These are phyloP conservation scores for Drosophila auraria DNA, from an alignment of 1,140 invertebrate species.

Conservation along the genomic window DNA sequence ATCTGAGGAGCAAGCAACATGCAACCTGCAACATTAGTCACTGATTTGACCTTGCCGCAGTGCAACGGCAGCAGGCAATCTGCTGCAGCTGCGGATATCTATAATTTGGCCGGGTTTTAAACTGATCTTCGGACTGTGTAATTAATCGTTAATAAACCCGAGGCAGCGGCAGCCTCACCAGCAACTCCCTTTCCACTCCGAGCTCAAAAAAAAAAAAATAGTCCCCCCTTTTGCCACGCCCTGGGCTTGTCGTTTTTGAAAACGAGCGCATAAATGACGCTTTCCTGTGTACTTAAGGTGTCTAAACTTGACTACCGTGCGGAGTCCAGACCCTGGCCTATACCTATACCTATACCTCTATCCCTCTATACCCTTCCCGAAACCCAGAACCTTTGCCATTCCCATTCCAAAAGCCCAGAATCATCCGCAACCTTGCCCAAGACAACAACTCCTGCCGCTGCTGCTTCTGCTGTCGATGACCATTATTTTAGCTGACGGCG, in stretches of 20 bases:
- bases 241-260: slow-evolving; percentile 71
- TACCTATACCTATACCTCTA: slow-evolving; percentile 1
- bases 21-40: slow-evolving; percentile 36
- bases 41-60: slow-evolving; percentile 48
- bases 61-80: slow-evolving; percentile 58
- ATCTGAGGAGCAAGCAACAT: slow-evolving; percentile 35
- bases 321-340: slow-evolving; percentile 4
- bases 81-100: slow-evolving; percentile 39
- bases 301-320: slow-evolving; percentile 81
- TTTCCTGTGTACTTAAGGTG: slow-evolving; percentile 82
- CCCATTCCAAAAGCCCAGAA: slow-evolving; percentile 22
- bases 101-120: slow-evolving; percentile 57
- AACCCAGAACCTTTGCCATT: slow-evolving; percentile 27
- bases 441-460: slow-evolving; percentile 36
- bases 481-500: slow-evolving; percentile 76
- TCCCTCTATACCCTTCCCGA: slow-evolving; percentile 1
- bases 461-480: slow-evolving; percentile 63
- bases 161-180: slow-evolving; percentile 16
- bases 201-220: not conserved
- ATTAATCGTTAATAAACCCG: slow-evolving; percentile 59
- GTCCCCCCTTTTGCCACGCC: slow-evolving; percentile 55
- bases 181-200: not conserved
- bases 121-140: slow-evolving; percentile 62
- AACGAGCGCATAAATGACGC: slow-evolving; percentile 81
- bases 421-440: slow-evolving; percentile 78